Base-by-base conservation (phyloP, 1,140 invertebrate species). In the Anagrus nilaparvatae region DNA sequence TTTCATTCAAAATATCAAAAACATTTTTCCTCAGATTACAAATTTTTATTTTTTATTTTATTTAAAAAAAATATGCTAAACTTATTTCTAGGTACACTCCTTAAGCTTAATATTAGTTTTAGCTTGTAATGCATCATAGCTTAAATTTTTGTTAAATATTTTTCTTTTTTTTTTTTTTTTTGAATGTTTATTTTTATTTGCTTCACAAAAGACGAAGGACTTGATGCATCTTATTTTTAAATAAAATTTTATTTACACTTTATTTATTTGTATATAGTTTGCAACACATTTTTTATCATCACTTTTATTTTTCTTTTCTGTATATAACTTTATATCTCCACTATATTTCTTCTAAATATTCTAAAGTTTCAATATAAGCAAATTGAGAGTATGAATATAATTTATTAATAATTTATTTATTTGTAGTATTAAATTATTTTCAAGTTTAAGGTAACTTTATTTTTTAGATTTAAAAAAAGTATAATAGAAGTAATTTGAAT, bases 261-360 rank as follows among this genome's bases (percentile, higher is more conserved):
- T 42, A 34, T 32, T n/a, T 31, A 21, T 46, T 46, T 7, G 9
- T 46, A 36, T 41, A n/a, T 31, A 40, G 30, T 40, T 41, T 41
- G 31, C 28, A 4, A 34, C 19, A 33, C 41, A 36, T 41, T 28
- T n/a, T n/a, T n/a, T n/a, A n/a, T n/a, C n/a, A n/a, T n/a, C n/a
- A n/a, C n/a, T n/a, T n/a, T n/a, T n/a, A n/a, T 45, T 44, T 32
- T 43, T 4, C 35, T 32, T 40, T 30, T 17, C 34, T 10, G 39
- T 30, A 46, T 13, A 41, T 25, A n/a, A 44, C 13, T 19, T 9
- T 37, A 13, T 36, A 20, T 33, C n/a, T n/a, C n/a, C n/a, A n/a
- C n/a, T n/a, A n/a, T n/a, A n/a, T n/a, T n/a, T n/a, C n/a, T n/a
- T n/a, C n/a, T n/a, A n/a, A n/a, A n/a, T n/a, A n/a, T n/a, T n/a